These are phyloP conservation scores for Scartelaos histophorus DNA, from an alignment of 2,113 vertebrate genomes.

Conservation along the genomic window DNA sequence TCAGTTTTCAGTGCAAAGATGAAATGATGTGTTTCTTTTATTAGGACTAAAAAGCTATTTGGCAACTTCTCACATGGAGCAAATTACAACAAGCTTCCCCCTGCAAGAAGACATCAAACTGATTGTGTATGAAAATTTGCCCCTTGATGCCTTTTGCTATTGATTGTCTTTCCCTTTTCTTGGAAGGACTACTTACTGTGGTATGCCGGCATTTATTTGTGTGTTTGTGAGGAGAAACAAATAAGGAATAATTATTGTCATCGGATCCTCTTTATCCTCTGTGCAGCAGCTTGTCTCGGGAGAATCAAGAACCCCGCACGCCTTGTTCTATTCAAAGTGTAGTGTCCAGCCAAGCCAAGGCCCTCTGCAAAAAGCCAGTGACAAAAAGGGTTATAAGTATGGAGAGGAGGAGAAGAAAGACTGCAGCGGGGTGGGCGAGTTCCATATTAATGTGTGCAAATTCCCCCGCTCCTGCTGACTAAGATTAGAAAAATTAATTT, in stretches of 20 bases:
- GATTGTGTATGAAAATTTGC: conserved; percentile 45
- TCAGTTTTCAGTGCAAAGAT: conserved; percentile 3
- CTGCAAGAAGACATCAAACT: conserved; percentile 24
- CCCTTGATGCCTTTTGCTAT: conserved; percentile 49
- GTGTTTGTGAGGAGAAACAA: conserved; percentile 69
- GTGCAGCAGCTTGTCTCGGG: conserved; percentile 53
- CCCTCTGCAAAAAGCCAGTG: conserved; percentile 47
- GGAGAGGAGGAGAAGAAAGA: conserved; percentile 41
- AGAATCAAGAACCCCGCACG: conserved; percentile 62
- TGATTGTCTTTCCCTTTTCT: conserved; percentile 50
- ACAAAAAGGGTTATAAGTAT: conserved; percentile 25
- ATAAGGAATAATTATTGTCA: conserved; percentile 73
- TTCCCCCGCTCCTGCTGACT: conserved; percentile 80
- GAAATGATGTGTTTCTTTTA: conserved; percentile 20
- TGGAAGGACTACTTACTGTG: conserved; percentile 27
- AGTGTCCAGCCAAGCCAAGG: conserved; percentile 32
- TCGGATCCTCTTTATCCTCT: conserved; percentile 65
- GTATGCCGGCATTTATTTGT: conserved; percentile 39
- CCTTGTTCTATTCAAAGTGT: conserved; percentile 36
- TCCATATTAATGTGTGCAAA: conserved; percentile 81
- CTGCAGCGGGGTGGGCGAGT: conserved; percentile 65
- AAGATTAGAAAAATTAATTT: conserved; percentile 84
- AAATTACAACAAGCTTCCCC: conserved; percentile 24
- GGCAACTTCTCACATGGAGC: conserved; percentile 5
- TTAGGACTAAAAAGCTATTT: conserved; percentile 28